Evolutionary conservation across 2,888 invertebrate genomes (phyloP).

Genomic region (Allophyes oxyacanthae): DNA sequence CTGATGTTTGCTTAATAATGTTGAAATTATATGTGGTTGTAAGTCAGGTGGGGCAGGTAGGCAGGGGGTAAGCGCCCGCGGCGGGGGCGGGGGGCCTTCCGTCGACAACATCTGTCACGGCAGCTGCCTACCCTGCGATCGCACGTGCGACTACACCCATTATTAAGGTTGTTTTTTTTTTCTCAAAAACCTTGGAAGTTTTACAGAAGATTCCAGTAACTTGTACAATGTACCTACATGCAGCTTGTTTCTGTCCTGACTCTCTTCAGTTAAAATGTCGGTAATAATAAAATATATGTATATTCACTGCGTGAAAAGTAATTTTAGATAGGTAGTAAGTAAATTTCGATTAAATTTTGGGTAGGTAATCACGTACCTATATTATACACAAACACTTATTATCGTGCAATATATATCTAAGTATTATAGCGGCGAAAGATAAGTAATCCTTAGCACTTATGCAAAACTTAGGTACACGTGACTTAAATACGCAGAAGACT

Average conservation of each 20-base stretch:
- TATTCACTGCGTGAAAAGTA: slow-evolving; percentile 9
- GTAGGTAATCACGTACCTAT: slow-evolving; percentile 33
- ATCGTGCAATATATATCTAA: slow-evolving; percentile 9
- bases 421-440: slow-evolving; percentile 27
- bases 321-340: slow-evolving; percentile 21
- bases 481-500: slow-evolving; percentile 51
- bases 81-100: slow-evolving; percentile 68
- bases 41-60: slow-evolving; percentile 79
- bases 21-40: slow-evolving; percentile 54
- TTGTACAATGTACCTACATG: no score
- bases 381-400: slow-evolving; percentile 34
- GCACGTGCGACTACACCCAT: slow-evolving; percentile 86
- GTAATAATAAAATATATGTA: slow-evolving; percentile 13
- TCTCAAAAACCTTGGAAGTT: slow-evolving; percentile 67
- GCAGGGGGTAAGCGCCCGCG: slow-evolving; percentile 45
- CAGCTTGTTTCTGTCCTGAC: slow-evolving; percentile 8
- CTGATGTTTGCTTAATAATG: slow-evolving; percentile 52
- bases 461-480: slow-evolving; percentile 51
- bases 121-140: slow-evolving; percentile 79
- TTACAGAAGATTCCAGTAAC: slow-evolving; percentile 67
- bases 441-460: slow-evolving; percentile 45
- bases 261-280: slow-evolving; percentile 12
- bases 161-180: slow-evolving; percentile 81
- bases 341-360: slow-evolving; percentile 11
- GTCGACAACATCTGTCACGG: slow-evolving; percentile 84